Evolutionary conservation across 2,113 vertebrate species (phyloP), one percentile per base, ranked within the genome.

Genomic region (Eulacestoma nigropectus): DNA sequence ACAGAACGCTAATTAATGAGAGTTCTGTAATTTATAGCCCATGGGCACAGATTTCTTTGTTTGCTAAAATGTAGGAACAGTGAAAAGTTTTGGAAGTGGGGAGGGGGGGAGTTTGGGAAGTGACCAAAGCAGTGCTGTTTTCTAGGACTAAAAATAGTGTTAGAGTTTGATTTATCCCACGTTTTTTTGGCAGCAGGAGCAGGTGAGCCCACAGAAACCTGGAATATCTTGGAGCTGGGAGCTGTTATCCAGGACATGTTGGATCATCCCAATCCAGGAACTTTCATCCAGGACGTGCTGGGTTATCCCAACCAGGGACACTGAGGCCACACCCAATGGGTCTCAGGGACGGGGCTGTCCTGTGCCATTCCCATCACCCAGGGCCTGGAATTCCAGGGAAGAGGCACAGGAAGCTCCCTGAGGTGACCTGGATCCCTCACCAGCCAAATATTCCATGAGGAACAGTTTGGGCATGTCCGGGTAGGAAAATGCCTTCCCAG

Each of bases 401-500:
- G 27, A n/a, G 42, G 64, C 64, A 29, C 53, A 59, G 65, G 53
- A 33, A 50, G 15, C 15, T 35, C 65, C 44, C 35, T 23, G 65
- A n/a, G 30, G 44, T 39, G n/a, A 41, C 30, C 64, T 41, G 79
- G 42, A 14, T n/a, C 63, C 21, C 13, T 56, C 50, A 10, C 13
- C 35, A 29, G 44, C 19, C 65, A 42, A 60, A 70, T 13, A 30
- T 20, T 41, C 44, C 44, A 19, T 1, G 1, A 20, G 44, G 65
- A 70, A 10, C 3, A 60, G 19, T 30, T 6, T 42, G 79, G 55
- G 17, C 3, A 4, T 4, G 41, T 16, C 21, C 0, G 0, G 42
- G 11, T 12, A 37, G 46, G 55, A 18, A 82, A 82, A 70, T 5
- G 16, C 65, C 23, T 14, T 2, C 44, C 53, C 64, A 23, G 52